phyloP scores from a whole-genome alignment of 2,113 vertebrate genomes.

The Lepisosteus osseus region DNA sequence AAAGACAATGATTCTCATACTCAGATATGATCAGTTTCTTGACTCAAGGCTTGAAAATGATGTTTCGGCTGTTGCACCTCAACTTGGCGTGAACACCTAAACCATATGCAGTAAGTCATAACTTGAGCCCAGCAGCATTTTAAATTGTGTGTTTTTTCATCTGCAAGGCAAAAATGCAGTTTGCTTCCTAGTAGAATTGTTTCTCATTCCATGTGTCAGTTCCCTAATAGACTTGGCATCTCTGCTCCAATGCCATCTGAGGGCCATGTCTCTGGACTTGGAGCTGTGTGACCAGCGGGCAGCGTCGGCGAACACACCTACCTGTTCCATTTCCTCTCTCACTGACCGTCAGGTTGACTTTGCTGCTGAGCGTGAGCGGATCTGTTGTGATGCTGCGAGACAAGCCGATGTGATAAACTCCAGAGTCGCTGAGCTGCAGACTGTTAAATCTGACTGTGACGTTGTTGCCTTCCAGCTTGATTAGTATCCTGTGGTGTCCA shows the following conservation, averaged over 20 bases:
- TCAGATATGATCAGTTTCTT: no score
- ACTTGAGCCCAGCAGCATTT: no score
- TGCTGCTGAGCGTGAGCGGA: neutral
- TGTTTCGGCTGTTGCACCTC: no score
- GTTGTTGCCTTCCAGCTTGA: neutral
- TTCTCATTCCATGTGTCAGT: neutral
- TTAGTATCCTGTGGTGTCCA: no score
- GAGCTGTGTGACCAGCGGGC: neutral
- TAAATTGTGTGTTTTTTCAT: no score
- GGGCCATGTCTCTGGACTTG: neutral
- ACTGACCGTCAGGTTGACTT: slow-evolving; percentile 8
- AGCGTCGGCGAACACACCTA: slow-evolving; percentile 22
- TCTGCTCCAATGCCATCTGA: neutral
- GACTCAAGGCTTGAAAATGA: no score
- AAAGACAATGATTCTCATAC: no score
- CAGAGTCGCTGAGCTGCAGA: slow-evolving; percentile 11
- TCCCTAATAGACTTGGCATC: neutral
- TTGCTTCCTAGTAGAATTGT: no score
- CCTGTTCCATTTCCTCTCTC: neutral
- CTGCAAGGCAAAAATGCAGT: no score
- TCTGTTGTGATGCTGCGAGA: neutral
- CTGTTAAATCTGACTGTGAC: slow-evolving; percentile 12
- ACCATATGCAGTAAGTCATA: no score
- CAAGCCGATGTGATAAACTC: slow-evolving; percentile 17
- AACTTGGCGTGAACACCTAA: no score